Conservation (phyloP, 1,140 invertebrate genomes). For the Nasonia longicornis region DNA sequence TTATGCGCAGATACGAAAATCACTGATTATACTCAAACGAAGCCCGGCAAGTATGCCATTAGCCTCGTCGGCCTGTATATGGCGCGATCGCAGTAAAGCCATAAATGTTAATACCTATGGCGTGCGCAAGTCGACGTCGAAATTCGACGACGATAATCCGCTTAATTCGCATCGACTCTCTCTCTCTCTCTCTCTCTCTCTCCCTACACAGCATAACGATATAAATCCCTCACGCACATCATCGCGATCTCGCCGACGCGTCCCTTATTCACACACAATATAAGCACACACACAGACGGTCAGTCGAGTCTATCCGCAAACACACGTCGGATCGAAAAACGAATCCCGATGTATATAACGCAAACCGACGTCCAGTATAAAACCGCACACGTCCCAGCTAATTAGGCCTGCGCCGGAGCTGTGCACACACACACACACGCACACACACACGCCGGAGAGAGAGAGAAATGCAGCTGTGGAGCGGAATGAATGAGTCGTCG, state of each 20-base stretch:
- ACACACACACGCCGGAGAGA: background rate
- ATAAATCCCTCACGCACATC: background rate
- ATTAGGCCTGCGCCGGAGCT: background rate
- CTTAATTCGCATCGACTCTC: slow-evolving; percentile 18
- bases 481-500: background rate
- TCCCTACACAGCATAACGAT: background rate
- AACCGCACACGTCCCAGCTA: slow-evolving; percentile 18
- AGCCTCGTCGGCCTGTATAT: background rate
- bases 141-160: slow-evolving; percentile 25
- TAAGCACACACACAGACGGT: no score
- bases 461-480: slow-evolving; percentile 18
- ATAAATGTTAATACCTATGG: slow-evolving; percentile 22
- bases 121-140: background rate
- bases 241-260: no score
- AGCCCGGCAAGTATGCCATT: background rate
- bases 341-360: background rate
- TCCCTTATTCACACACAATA: background rate
- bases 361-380: background rate
- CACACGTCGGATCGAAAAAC: background rate
- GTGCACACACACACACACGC: background rate
- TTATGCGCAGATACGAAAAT: background rate
- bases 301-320: background rate
- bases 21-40: background rate
- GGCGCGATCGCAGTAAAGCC: background rate
- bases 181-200: no score